Base-by-base conservation (phyloP, 2,113 vertebrate species). In the Athene noctua region DNA sequence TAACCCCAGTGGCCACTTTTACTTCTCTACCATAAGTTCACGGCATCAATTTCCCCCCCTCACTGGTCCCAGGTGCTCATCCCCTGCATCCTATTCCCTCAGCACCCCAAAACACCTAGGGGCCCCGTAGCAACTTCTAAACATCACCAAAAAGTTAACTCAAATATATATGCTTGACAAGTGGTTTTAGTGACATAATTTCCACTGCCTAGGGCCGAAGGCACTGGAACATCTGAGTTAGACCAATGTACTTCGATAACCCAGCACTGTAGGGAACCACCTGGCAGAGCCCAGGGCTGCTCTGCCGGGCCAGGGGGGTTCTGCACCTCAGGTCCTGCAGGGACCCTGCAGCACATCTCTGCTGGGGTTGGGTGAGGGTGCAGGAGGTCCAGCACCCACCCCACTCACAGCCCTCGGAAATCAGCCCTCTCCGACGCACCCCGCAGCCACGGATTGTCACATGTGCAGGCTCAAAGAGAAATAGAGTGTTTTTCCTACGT, bases 61-160 rank as follows among this genome's bases (percentile, higher is more conserved):
- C 25, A 18, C 32, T 2, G 0, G 44, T 11, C 32, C 51, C n/a
- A 30, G 23, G 15, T 1, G 1, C 32, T 21, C 0, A 1, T 16
- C 26, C 34, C 55, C 84, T 0, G 6, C 36, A 10, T 62, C 25
- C 25, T 1, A 6, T 46, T 46, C 16, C 44, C 44, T 46, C 14
- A 9, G n/a, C 25, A 5, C 58, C 26, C 58, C 9, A 5, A 8
- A 63, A 36, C 1, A 0, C 42, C 36, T 2, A 0, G 22, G 40
- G 80, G 52, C 34, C 52, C n/a, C 6, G 2, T 2, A 36, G n/a
- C 54, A 20, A 7, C 74, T n/a, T 30, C 38, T 15, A 13, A 65
- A n/a, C n/a, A 8, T 27, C 5, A 1, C 51, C 57, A 32, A 30
- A 18, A 21, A 14, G 20, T 27, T 30, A 21, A 25, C 32, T 58